Conservation (phyloP, 2,113 vertebrate genomes). For the Mixornis gularis region DNA sequence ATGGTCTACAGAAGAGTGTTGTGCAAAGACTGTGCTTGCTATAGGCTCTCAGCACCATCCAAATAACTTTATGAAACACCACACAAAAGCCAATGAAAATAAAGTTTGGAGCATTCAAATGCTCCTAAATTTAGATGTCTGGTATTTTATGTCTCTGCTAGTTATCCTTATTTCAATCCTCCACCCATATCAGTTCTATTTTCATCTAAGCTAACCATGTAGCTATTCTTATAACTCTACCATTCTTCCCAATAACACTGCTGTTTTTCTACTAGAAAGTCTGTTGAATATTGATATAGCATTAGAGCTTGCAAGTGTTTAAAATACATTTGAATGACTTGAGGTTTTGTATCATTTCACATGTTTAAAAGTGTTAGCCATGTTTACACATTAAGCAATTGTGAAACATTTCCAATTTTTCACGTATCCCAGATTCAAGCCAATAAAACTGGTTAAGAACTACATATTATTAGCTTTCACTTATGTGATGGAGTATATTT, state of each 20-base stretch:
- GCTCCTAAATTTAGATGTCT: conserved; percentile 17
- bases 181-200: conserved; percentile 17
- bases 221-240: background rate
- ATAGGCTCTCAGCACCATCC: background rate
- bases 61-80: background rate
- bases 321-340: background rate
- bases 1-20: background rate
- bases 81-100: conserved; percentile 29
- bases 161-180: conserved; percentile 14
- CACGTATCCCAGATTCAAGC: background rate
- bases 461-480: background rate
- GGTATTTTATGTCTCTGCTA: background rate
- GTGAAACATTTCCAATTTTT: background rate
- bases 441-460: background rate
- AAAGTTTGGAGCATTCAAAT: background rate
- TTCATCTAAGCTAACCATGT: background rate
- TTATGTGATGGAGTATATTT: background rate
- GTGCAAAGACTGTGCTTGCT: background rate
- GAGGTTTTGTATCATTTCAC: background rate
- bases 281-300: background rate
- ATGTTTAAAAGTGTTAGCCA: background rate
- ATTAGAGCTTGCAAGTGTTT: background rate
- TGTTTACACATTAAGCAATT: background rate
- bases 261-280: background rate
- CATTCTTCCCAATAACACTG: background rate